Conservation (phyloP, 2,113 vertebrate genomes). For the Jacana jacana region DNA sequence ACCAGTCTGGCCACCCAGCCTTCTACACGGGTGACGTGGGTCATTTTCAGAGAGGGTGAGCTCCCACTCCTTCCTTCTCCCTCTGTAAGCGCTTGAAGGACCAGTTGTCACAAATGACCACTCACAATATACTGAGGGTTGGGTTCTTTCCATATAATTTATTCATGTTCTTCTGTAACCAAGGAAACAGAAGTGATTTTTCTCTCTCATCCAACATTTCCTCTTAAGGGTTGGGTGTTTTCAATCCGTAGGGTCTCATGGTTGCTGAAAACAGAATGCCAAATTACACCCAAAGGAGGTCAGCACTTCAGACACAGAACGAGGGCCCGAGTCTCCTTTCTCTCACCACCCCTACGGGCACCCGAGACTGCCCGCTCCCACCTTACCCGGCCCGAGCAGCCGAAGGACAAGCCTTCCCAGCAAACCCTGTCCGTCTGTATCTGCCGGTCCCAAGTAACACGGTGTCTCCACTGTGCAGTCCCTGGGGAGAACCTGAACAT, state of each 20-base stretch:
- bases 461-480: neutral
- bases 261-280: neutral
- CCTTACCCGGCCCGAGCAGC: neutral
- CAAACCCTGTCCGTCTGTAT: neutral
- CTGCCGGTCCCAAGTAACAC: neutral
- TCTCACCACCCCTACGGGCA: neutral
- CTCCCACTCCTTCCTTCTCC: neutral
- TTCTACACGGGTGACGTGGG: fast-evolving
- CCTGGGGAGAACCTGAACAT: neutral
- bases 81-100: neutral
- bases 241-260: neutral
- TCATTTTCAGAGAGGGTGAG: neutral
- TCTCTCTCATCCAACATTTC: neutral
- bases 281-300: neutral
- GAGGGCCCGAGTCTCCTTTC: neutral
- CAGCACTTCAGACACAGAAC: neutral
- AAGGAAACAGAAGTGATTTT: slow-evolving; percentile 42
- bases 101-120: slow-evolving; percentile 11
- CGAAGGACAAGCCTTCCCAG: neutral
- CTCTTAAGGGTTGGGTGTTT: neutral
- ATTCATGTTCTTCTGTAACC: slow-evolving; percentile 55
- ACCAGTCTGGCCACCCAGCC: neutral
- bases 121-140: neutral
- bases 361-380: neutral
- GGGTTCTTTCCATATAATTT: neutral